A percentile compares a stretch with the other conserved stretches of the same genome.
These are phyloP conservation scores for Homarus gammarus DNA, from an alignment of 2,888 invertebrate genomes.

Conservation along the genomic window DNA sequence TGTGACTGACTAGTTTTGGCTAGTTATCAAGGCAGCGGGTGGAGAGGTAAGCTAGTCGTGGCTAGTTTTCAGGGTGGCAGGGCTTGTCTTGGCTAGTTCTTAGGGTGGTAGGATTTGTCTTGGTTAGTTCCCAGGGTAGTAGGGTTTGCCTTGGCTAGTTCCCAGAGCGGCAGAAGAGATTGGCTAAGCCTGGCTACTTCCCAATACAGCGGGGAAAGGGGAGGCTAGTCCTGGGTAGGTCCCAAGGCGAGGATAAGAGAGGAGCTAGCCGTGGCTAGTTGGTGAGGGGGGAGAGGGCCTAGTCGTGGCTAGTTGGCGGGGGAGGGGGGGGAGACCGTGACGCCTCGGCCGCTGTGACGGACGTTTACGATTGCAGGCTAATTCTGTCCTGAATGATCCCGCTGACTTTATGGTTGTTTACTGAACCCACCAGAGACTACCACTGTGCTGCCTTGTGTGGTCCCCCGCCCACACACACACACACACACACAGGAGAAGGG, in stretches of 20 bases:
- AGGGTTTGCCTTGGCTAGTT: too few species aligned
- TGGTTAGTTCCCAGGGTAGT: too few species aligned
- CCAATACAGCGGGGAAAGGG: too few species aligned
- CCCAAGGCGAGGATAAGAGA: background rate
- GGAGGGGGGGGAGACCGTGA: slow-evolving; percentile 5
- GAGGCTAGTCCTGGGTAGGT: background rate
- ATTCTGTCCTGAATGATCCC: slow-evolving; percentile 50
- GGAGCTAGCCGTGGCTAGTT: background rate
- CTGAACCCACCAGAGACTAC: slow-evolving; percentile 15
- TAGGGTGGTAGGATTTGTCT: too few species aligned
- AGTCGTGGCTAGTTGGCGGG: background rate
- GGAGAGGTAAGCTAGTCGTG: too few species aligned
- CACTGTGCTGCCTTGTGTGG: slow-evolving; percentile 41
- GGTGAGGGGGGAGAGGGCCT: background rate
- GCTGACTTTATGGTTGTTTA: slow-evolving; percentile 43
- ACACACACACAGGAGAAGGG: slow-evolving; percentile 1
- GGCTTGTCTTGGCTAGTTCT: too few species aligned
- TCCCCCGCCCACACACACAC: slow-evolving; percentile 1
- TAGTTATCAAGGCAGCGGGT: too few species aligned
- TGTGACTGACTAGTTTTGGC: too few species aligned
- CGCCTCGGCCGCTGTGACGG: slow-evolving; percentile 1
- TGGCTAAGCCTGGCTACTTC: background rate
- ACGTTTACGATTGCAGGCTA: slow-evolving; percentile 53
- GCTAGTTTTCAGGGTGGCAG: too few species aligned
- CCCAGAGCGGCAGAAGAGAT: too few species aligned